Base-by-base conservation (phyloP, 2,113 vertebrate genomes). In the Brachyistius frenatus region DNA sequence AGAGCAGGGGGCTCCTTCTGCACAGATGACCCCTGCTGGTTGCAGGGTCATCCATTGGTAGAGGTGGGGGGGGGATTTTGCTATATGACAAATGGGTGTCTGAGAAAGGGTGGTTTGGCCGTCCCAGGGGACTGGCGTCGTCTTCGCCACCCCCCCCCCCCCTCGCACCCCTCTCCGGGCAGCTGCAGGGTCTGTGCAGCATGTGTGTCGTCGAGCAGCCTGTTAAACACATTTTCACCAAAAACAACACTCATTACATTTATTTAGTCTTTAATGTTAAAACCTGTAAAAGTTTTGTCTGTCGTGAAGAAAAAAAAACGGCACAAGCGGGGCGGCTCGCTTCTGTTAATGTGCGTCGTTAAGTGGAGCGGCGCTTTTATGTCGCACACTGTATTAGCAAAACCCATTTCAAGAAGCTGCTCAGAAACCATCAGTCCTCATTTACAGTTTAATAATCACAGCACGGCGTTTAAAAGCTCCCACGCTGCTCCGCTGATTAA, bases 41-140 rank as follows among this genome's bases (percentile, higher is more conserved):
- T 76, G 80, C 58, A 55, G 87, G 91, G 91, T 94, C 94, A 93
- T 63, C 76, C 79, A 37, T 73, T 49, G 70, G 52, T 73, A 57
- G 69, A 35, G 52, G 49, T 33, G 57, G 35, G 31, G 0, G 50
- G 61, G 64, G 88, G 82, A 58, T 72, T 74, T 82, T 76, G 80
- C 62, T 37, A 80, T 67, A 77, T 78, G 72, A 89, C 93, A 95
- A 95, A 95, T 94, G 93, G 92, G 83, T 82, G 89, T 92, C 91
- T 93, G 81, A 91, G 92, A 91, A 91, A 87, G 77, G 86, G 75
- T 82, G 89, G 85, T 76, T 76, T 49, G 78, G 47, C 64, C 56
- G 68, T 93, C 93, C 90, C 89, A 57, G 65, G 88, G 89, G 91
- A 89, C 79, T 35, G 66, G 80, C 80, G 76, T 88, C 74, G 56